Evolutionary conservation across 2,797 vertebrate species (phyloP).

Genomic region (Sciaenops ocellatus): DNA sequence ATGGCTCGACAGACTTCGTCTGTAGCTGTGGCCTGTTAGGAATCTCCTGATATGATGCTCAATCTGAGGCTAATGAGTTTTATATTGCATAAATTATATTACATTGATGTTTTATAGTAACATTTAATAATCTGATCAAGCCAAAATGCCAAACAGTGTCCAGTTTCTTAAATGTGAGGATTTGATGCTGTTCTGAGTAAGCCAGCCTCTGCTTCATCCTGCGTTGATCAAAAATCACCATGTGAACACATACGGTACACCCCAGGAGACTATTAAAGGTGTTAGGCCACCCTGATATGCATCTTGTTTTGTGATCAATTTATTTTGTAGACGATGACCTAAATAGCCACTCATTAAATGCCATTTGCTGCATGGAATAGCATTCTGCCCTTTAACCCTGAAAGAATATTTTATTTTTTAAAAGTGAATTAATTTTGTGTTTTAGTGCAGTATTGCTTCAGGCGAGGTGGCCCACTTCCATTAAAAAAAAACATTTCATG

Average conservation of each 20-base stretch:
- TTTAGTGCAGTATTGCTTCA: background rate
- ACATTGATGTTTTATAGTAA: background rate
- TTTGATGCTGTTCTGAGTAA: background rate
- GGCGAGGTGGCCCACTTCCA: background rate
- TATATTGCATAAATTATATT: too few relatives aligned
- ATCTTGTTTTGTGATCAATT: background rate
- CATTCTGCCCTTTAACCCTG: background rate
- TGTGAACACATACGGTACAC: too few relatives aligned
- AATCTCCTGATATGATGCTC: background rate
- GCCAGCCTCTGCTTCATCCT: background rate
- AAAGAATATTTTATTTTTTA: background rate
- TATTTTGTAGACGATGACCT: background rate
- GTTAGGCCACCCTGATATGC: background rate
- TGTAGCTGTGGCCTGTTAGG: background rate
- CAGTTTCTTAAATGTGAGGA: background rate
- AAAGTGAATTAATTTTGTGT: background rate
- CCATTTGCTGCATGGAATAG: background rate
- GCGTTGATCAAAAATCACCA: background rate
- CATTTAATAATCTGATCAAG: background rate
- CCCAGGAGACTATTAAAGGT: background rate
- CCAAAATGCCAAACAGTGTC: background rate
- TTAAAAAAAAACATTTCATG: background rate
- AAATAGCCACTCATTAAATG: background rate
- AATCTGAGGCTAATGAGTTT: background rate
- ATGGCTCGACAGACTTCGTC: background rate